Evolutionary conservation across 2,113 vertebrate genomes (phyloP).

Genomic region (Carassius auratus): DNA sequence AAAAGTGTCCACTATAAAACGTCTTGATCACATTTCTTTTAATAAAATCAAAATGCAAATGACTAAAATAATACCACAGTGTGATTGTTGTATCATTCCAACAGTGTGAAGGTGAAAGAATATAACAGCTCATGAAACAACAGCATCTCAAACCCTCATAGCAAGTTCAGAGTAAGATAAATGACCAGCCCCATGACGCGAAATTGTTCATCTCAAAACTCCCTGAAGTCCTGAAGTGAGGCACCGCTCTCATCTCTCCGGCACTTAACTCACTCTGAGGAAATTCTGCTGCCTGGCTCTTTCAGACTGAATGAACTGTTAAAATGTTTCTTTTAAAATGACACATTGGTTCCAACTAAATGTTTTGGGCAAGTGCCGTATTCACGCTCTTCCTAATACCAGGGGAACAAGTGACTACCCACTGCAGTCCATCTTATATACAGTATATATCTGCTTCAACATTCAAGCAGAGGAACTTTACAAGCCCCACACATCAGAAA

Average conservation of each 20-base stretch:
- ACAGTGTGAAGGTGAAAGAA: background rate
- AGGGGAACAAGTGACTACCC: background rate
- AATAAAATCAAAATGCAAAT: background rate
- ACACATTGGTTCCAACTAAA: background rate
- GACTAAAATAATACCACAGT: background rate
- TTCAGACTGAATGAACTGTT: background rate
- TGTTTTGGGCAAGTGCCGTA: background rate
- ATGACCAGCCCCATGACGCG: background rate
- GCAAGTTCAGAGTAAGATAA: background rate
- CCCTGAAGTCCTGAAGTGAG: background rate
- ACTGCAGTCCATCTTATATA: background rate
- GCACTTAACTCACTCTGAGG: background rate
- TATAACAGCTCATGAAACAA: background rate
- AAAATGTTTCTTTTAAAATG: background rate
- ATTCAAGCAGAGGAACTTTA: conserved; percentile 16
- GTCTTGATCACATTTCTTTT: background rate
- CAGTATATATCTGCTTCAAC: background rate
- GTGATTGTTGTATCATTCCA: background rate
- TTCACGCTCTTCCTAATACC: background rate
- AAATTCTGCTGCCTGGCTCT: background rate
- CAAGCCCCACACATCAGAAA: conserved; percentile 25
- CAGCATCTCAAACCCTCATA: background rate
- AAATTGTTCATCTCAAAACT: conserved; percentile 27
- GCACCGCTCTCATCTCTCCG: background rate
- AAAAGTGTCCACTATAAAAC: background rate